phyloP scores from a whole-genome alignment of 1,140 invertebrate species.

The Brachionus plicatilis region DNA sequence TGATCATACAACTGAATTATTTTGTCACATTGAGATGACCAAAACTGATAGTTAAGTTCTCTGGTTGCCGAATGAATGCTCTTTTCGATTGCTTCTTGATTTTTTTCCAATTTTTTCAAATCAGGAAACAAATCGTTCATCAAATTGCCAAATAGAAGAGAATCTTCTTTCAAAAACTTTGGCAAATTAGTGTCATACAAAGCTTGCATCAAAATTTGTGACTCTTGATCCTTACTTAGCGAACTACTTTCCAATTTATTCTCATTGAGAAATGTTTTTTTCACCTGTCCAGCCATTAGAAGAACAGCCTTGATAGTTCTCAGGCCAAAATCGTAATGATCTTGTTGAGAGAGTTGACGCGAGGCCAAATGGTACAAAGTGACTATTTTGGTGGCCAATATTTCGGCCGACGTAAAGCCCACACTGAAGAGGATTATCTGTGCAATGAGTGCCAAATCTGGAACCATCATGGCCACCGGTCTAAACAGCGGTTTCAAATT shows the following conservation, averaged over 20 bases:
- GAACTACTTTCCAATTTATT: not conserved
- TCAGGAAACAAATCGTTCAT: slow-evolving; percentile 76
- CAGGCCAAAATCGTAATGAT: slow-evolving; percentile 80
- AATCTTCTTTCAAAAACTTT: slow-evolving; percentile 71
- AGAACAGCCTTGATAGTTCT: slow-evolving; percentile 76
- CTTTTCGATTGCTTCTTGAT: slow-evolving; percentile 24
- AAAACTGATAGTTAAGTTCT: slow-evolving; percentile 27
- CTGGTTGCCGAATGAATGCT: not conserved
- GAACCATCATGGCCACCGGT: slow-evolving; percentile 57
- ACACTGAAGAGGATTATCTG: slow-evolving; percentile 58
- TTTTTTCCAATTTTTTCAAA: not conserved
- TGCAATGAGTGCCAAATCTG: slow-evolving; percentile 56
- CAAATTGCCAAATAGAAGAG: slow-evolving; percentile 74
- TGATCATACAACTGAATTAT: slow-evolving; percentile 38
- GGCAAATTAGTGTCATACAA: slow-evolving; percentile 83
- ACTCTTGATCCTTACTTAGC: slow-evolving; percentile 1
- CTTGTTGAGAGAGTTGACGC: slow-evolving; percentile 57
- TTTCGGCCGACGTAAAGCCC: slow-evolving; percentile 55
- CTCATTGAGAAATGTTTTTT: slow-evolving; percentile 59
- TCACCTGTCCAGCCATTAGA: slow-evolving; percentile 68
- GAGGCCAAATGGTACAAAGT: slow-evolving; percentile 53
- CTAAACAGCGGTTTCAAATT: slow-evolving; percentile 58
- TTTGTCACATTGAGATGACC: slow-evolving; percentile 17
- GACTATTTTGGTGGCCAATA: slow-evolving; percentile 54
- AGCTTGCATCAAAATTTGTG: slow-evolving; percentile 57